Evolutionary conservation across 2,888 invertebrate genomes (phyloP), one percentile per base, ranked within the genome.

Genomic region (Ornithoptera priamus): DNA sequence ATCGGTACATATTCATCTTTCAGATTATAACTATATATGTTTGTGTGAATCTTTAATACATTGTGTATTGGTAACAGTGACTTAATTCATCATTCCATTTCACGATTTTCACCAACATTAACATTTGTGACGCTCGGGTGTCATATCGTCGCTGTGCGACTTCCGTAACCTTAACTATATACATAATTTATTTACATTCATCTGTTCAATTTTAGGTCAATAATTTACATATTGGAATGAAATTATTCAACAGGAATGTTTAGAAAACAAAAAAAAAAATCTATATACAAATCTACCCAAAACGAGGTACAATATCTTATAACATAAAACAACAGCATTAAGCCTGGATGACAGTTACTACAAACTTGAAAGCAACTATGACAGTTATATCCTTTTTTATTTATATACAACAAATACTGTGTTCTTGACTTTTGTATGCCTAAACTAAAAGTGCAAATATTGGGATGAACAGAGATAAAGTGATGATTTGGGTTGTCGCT

Each of bases 221-320:
- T 82, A 82, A 84, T 87, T 85, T 87, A 86, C 84, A 88, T 76
- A 85, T 81, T 86, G 89, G 87, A 90, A 90, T 89, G 85, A 83
- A 88, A 86, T 83, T 86, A 87, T 88, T 86, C 85, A 90, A 86
- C 85, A 85, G 91, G 92, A 92, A 91, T 92, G 91, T 92, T 74
- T 81, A 81, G 83, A 87, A 81, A 86, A 85, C 82, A 84, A 83
- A 77, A 74, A 84, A 83, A 76, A 74, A 71, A 78, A 75, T 75
- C 72, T 88, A 90, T 89, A 83, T 89, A 89, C 90, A 90, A 81
- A 80, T 80, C 77, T 75, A 78, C 69, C 75, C 77, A 77, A 30
- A 85, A 77, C 75, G 75, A 77, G 76, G 72, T 68, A 66, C 8
- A n/a, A 20, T 70, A 73, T 53, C 75, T 75, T 75, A 67, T n/a